A percentile compares a stretch with the other conserved stretches of the same genome.
phyloP scores from a whole-genome alignment of 2,888 invertebrate genomes.

The Leptinotarsa juncta region DNA sequence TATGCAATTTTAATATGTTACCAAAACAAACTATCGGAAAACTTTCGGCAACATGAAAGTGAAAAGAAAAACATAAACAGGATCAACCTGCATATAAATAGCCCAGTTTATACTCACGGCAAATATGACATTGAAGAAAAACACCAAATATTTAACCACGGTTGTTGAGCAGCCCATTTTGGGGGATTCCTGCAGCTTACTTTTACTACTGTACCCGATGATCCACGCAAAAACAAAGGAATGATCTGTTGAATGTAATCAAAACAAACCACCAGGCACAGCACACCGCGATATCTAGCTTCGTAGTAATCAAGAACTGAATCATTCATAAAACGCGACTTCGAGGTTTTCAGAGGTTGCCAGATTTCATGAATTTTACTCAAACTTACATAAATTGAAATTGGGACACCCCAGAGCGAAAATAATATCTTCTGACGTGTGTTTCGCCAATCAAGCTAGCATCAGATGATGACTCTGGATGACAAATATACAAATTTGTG shows the following conservation, averaged over 20 bases:
- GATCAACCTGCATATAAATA: slow-evolving; percentile 10
- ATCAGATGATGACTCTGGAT: no score
- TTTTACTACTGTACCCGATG: neutral
- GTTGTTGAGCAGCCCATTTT: slow-evolving; percentile 60
- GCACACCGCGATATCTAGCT: slow-evolving; percentile 8
- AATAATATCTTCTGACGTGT: neutral
- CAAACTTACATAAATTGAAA: neutral
- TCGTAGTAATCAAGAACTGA: slow-evolving; percentile 6
- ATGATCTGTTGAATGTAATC: slow-evolving; percentile 10
- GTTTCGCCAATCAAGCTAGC: no score
- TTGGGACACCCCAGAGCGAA: no score
- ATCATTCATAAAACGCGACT: slow-evolving; percentile 3
- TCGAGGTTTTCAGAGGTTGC: slow-evolving; percentile 7
- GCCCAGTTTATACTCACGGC: slow-evolving; percentile 72
- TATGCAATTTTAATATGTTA: neutral
- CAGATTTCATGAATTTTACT: slow-evolving; percentile 1
- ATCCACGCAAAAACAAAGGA: neutral
- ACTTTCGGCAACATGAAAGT: slow-evolving; percentile 11
- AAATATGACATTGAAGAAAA: slow-evolving; percentile 69
- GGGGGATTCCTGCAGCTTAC: neutral
- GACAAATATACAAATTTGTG: no score
- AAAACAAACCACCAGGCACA: slow-evolving; percentile 10
- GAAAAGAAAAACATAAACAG: slow-evolving; percentile 18
- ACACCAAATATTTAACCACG: slow-evolving; percentile 59
- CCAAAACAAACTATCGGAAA: neutral